These are phyloP conservation scores for Netelia virgata DNA, from an alignment of 2,888 invertebrate species.

Conservation along the genomic window DNA sequence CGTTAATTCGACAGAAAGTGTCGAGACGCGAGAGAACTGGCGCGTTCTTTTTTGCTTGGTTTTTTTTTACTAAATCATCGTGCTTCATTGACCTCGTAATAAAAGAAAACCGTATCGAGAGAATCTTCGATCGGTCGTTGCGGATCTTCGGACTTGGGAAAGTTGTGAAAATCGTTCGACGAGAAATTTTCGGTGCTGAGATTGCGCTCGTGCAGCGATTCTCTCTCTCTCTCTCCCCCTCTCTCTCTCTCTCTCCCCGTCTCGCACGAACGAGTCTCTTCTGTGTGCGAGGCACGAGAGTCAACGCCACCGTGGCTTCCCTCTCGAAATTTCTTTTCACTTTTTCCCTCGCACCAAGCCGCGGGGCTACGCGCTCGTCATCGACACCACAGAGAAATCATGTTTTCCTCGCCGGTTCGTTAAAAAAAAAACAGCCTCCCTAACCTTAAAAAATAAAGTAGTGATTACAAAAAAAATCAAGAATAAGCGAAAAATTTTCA, in stretches of 20 bases:
- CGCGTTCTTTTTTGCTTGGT: not conserved
- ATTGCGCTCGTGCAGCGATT: conserved; percentile 31
- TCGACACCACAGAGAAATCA: conserved; percentile 59
- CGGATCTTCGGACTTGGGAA: conserved; percentile 68
- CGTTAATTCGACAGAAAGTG: conserved; percentile 1
- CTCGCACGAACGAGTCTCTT: conserved; percentile 61
- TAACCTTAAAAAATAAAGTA: not conserved
- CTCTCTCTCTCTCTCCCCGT: conserved; percentile 37
- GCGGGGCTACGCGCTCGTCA: conserved; percentile 41
- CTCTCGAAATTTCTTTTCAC: conserved; percentile 71
- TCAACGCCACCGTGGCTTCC: conserved; percentile 50
- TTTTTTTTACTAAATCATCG: not conserved
- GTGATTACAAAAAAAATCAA: not conserved
- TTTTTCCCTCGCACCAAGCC: conserved; percentile 57
- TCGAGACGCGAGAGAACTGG: not conserved
- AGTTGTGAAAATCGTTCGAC: conserved; percentile 76
- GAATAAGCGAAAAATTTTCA: not conserved
- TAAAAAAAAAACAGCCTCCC: not conserved
- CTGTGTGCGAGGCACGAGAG: conserved; percentile 7
- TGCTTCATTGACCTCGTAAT: conserved; percentile 2
- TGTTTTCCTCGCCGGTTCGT: conserved; percentile 20
- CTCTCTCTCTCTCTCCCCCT: conserved; percentile 18
- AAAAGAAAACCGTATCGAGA: conserved; percentile 31
- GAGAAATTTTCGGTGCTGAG: conserved; percentile 64
- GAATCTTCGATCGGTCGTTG: conserved; percentile 41